Conservation (phyloP, 2,113 vertebrate genomes). For the Oryzias curvinotus region DNA sequence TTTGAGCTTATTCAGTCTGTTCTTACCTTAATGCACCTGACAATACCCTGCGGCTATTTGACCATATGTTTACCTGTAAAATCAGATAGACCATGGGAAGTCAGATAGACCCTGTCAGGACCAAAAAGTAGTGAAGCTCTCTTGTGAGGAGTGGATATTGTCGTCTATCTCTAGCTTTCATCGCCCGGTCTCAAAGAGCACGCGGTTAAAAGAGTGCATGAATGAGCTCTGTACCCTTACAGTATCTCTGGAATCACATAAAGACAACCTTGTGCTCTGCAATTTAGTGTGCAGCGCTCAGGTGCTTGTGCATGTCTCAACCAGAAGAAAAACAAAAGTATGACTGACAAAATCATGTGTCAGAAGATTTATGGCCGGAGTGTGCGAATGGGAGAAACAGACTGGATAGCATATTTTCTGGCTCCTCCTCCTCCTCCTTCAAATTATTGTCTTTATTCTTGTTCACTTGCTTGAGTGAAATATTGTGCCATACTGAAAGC, state of each 20-base stretch:
- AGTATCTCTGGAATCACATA: conserved; percentile 73
- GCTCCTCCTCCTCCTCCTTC: conserved; percentile 44
- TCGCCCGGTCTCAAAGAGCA: conserved; percentile 53
- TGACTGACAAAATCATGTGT: conserved; percentile 80
- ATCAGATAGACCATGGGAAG: conserved; percentile 73
- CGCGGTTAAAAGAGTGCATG: conserved; percentile 66
- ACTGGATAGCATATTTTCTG: conserved; percentile 60
- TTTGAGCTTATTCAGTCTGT: conserved; percentile 25
- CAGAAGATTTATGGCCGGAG: conserved; percentile 78
- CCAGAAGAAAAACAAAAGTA: conserved; percentile 79
- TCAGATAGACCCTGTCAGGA: conserved; percentile 66
- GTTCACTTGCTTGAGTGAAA: conserved; percentile 66
- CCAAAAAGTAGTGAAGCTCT: conserved; percentile 61
- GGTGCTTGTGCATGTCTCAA: conserved; percentile 81
- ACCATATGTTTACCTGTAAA: conserved; percentile 70
- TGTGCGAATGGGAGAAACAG: conserved; percentile 61
- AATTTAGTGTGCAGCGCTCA: conserved; percentile 70
- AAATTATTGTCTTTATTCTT: conserved; percentile 74
- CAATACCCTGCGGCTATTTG: conserved; percentile 65
- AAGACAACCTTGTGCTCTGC: conserved; percentile 75
- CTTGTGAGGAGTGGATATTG: conserved; percentile 70
- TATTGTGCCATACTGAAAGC: conserved; percentile 38
- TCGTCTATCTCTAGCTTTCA: conserved; percentile 64
- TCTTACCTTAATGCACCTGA: conserved; percentile 56
- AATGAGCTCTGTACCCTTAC: conserved; percentile 61